Conservation (phyloP, 2,113 vertebrate genomes). For the Dryoscopus gambensis region DNA sequence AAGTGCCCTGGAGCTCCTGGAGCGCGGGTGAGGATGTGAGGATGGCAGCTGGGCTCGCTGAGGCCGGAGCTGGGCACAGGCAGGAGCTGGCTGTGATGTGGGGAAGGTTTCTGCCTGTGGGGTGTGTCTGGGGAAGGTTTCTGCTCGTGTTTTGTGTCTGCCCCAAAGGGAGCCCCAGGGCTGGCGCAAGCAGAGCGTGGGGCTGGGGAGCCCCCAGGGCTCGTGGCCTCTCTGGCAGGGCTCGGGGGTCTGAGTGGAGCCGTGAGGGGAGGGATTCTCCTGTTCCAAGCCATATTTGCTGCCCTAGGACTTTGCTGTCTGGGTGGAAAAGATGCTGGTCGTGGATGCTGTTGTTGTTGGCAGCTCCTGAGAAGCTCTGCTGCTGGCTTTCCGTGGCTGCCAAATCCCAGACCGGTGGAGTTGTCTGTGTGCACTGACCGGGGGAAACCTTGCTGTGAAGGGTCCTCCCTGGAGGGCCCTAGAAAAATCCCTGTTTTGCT, state of each 20-base stretch:
- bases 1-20: not conserved
- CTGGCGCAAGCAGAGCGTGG: not conserved
- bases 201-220: not conserved
- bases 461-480: not conserved
- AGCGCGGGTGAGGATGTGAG: not conserved
- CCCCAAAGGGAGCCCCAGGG: not conserved
- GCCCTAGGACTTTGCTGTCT: not conserved
- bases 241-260: rapidly evolving
- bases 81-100: not conserved
- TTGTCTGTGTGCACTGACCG: not conserved
- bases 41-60: not conserved
- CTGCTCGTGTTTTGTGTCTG: not conserved
- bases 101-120: rapidly evolving
- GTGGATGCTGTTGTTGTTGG: not conserved
- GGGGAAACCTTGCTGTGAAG: not conserved
- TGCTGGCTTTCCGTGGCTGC: not conserved
- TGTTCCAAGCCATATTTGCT: not conserved
- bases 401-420: not conserved
- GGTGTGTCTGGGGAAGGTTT: not conserved
- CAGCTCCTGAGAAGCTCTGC: not conserved
- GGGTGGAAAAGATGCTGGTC: not conserved
- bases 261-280: not conserved
- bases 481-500: not conserved
- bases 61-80: not conserved
- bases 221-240: not conserved